These are phyloP conservation scores for Porites rus DNA, from an alignment of 92 coral and sea anemone species.

Conservation along the genomic window DNA sequence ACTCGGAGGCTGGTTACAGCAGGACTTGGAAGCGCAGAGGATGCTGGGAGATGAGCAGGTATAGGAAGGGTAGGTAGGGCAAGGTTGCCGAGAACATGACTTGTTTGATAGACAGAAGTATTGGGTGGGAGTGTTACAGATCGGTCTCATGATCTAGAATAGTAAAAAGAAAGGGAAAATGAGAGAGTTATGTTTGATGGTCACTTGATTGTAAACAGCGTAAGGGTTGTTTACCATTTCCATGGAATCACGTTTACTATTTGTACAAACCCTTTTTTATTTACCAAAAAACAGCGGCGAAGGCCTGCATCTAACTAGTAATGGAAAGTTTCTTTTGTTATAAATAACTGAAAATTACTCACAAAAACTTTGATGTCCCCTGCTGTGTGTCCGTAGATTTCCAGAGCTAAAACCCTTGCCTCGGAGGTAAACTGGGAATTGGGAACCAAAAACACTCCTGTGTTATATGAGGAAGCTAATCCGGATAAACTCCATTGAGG, in stretches of 20 bases:
- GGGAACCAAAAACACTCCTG: constrained; percentile 79
- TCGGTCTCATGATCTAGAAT: constrained; percentile 54
- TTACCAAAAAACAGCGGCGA: no score
- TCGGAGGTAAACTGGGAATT: constrained; percentile 60
- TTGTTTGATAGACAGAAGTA: constrained; percentile 57
- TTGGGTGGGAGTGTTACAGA: constrained; percentile 33
- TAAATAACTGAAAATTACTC: constrained; percentile 28
- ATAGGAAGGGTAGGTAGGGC: neutral
- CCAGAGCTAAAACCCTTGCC: constrained; percentile 72
- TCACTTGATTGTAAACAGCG: no score
- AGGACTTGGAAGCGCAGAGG: constrained; percentile 64
- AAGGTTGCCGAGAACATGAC: constrained; percentile 47
- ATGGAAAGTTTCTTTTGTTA: no score
- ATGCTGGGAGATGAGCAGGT: constrained; percentile 56
- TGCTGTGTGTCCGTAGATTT: constrained; percentile 74
- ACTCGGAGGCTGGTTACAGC: constrained; percentile 46
- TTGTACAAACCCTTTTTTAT: no score
- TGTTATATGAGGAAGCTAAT: constrained; percentile 34
- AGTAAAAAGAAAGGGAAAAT: neutral
- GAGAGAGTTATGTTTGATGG: neutral
- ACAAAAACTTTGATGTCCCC: constrained; percentile 79
- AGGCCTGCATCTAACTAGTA: no score
- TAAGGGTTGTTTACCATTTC: no score
- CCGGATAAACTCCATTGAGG: constrained; percentile 81
- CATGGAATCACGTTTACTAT: no score